Conservation (phyloP, 1,140 invertebrate genomes). For the Drosophila oshimai region DNA sequence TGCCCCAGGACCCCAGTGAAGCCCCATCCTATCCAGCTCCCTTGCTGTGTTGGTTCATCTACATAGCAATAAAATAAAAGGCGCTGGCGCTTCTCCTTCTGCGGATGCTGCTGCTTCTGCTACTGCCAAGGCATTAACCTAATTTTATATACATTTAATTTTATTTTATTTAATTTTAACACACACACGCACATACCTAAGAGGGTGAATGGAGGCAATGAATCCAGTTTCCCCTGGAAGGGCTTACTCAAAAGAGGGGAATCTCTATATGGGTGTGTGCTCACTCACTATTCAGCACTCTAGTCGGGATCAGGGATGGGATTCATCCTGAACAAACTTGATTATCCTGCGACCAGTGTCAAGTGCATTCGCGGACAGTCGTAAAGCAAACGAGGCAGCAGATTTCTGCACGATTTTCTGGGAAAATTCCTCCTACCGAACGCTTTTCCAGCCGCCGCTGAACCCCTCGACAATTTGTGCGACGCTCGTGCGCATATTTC, state of each 20-base stretch:
- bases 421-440: neutral
- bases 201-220: neutral
- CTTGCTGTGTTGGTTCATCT: conserved; percentile 61
- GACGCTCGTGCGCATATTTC: conserved; percentile 75
- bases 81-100: conserved; percentile 17
- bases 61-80: conserved; percentile 82
- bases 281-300: conserved; percentile 2
- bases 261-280: neutral
- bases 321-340: conserved; percentile 3
- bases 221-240: neutral
- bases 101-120: conserved; percentile 13
- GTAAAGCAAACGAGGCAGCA: conserved; percentile 10
- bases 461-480: conserved; percentile 65
- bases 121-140: conserved; percentile 61
- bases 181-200: conserved; percentile 56
- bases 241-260: neutral
- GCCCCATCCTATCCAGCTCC: neutral
- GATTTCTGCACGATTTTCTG: conserved; percentile 9
- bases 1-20: conserved; percentile 12
- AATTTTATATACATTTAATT: conserved; percentile 80
- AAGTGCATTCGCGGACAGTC: conserved; percentile 35
- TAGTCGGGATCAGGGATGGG: neutral
- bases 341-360: conserved; percentile 34
- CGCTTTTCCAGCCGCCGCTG: neutral
- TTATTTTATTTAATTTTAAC: conserved; percentile 81